Base-by-base conservation (phyloP, 2,888 invertebrate species). In the Ecliptopera silaceata region DNA sequence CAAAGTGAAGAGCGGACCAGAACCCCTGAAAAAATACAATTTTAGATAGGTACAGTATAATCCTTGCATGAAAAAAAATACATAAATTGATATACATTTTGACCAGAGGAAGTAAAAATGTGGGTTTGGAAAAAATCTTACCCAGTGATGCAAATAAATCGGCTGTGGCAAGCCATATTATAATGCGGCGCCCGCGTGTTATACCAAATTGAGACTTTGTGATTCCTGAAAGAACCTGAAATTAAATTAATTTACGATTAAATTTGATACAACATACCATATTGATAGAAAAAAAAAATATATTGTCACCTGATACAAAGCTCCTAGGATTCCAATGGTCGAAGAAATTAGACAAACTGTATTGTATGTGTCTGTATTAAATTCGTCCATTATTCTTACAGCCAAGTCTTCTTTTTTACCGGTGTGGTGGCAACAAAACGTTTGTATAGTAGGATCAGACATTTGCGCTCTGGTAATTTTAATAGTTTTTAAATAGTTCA, bases 401-500 rank as follows among this genome's bases (percentile, higher is more conserved):
- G 94, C 93, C 74, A 94, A 91, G 71, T 94, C 94, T 60, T 93
- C 92, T 56, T 92, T 92, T 72, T 93, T 93, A 12, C 92, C 93
- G 49, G 93, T 92, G 68, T 94, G 94, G 75, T 95, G 95, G 75
- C 96, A 96, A 80, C 95, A 95, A 79, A 96, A 95, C 11, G 96
- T 96, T 91, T 96, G 96, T 71, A 96, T 95, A 36, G 96, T 96
- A 50, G 96, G 96, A 84, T 96, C 96, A 31, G 96, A 95, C 96
- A 77, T 77, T 32, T 61, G 65, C 17, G 20, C n/a, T n/a, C n/a
- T n/a, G n/a, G n/a, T n/a, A n/a, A n/a, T n/a, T n/a, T n/a, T n/a
- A n/a, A n/a, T n/a, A n/a, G n/a, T n/a, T n/a, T n/a, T n/a, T n/a
- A n/a, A n/a, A n/a, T n/a, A n/a, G n/a, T n/a, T n/a, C n/a, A n/a